Conservation (phyloP, 37 sponge, comb jelly and placozoan genomes). For the Corticium candelabrum region DNA sequence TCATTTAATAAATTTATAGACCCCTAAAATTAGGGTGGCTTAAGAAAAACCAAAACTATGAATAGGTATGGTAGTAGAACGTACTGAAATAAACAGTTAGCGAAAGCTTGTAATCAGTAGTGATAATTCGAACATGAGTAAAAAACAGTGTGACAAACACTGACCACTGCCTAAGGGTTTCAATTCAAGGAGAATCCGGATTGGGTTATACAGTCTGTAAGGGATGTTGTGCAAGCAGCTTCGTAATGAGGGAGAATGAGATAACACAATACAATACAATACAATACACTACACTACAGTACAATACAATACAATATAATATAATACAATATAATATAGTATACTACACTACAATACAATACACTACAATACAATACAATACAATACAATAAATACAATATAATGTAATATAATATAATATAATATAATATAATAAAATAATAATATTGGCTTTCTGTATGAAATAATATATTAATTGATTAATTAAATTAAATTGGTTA, state of each 20-base stretch:
- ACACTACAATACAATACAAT: too few species aligned
- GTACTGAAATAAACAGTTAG: conserved; percentile 46
- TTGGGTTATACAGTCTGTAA: conserved; percentile 77
- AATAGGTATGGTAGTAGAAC: conserved; percentile 69
- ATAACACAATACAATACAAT: too few species aligned
- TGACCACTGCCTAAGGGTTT: conserved; percentile 73
- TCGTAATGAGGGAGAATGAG: not conserved
- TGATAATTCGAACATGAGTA: conserved; percentile 92
- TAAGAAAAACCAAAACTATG: conserved; percentile 60
- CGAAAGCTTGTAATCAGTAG: conserved; percentile 55
- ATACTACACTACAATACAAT: too few species aligned
- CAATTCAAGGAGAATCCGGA: conserved; percentile 54
- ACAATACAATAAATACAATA: too few species aligned
- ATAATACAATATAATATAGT: too few species aligned
- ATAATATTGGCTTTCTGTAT: too few species aligned
- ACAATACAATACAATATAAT: too few species aligned
- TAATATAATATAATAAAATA: too few species aligned
- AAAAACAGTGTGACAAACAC: conserved; percentile 67
- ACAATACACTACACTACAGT: too few species aligned
- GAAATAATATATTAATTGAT: too few species aligned
- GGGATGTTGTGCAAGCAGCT: conserved; percentile 2
- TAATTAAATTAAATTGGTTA: too few species aligned
- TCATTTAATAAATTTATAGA: conserved; percentile 44
- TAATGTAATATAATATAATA: too few species aligned
- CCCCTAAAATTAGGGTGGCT: conserved; percentile 66